phyloP scores from a whole-genome alignment of 2,113 vertebrate species.

The Genyomyrus donnyi region DNA sequence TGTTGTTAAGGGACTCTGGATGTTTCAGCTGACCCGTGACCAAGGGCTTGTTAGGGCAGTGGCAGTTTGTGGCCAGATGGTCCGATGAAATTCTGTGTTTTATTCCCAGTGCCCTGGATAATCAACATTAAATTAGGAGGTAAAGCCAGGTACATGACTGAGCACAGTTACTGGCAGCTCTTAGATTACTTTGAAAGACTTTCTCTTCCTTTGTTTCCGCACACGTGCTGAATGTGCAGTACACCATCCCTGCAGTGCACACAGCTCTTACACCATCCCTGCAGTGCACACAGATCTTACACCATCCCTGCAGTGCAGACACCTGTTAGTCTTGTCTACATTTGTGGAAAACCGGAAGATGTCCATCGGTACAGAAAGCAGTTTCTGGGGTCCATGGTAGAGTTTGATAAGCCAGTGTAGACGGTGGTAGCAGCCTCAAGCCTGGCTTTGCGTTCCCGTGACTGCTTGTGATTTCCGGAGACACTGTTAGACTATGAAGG shows the following conservation, averaged over 20 bases:
- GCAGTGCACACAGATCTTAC: neutral
- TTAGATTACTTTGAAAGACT: neutral
- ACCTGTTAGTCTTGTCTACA: neutral
- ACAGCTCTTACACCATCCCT: too few relatives aligned
- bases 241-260: neutral
- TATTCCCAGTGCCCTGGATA: neutral
- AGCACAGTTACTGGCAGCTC: neutral
- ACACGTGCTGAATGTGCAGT: neutral
- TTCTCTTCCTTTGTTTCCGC: too few relatives aligned
- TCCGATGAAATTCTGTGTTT: neutral
- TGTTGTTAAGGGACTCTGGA: neutral
- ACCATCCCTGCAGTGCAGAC: too few relatives aligned
- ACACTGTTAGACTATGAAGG: neutral
- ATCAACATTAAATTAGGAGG: neutral
- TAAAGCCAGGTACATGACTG: neutral
- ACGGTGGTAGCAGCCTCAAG: too few relatives aligned
- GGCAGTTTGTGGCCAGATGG: neutral
- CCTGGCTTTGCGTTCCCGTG: neutral
- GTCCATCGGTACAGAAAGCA: neutral
- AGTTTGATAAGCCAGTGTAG: neutral
- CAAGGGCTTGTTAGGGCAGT: neutral
- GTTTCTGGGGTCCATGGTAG: neutral
- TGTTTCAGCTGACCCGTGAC: neutral
- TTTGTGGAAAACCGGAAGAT: neutral
- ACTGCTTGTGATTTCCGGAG: neutral